Base-by-base conservation (phyloP, 2,113 vertebrate species). In the Eurypyga helias region DNA sequence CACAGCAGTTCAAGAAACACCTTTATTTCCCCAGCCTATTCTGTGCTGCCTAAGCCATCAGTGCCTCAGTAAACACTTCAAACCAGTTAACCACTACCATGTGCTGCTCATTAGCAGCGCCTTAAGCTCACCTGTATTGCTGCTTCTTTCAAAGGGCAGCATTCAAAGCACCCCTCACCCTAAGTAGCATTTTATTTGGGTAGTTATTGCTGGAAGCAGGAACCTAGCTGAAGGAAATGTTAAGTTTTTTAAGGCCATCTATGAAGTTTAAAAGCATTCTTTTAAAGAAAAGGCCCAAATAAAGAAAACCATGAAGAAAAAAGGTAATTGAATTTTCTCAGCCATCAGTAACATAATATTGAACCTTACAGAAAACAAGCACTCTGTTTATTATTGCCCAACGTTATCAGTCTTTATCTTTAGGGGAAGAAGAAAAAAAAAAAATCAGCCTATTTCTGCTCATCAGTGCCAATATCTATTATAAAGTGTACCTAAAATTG, bases 51-150 rank as follows among this genome's bases (percentile, higher is more conserved):
- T 85, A 36, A 94, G 76, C 31, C 55, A 87, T 24, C 45, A 13
- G 21, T 91, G 57, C 36, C 49, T 61, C 62, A 78, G 82, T 55
- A 88, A 91, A 75, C 45, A 67, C 54, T 90, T 85, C 26, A 76
- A 90, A 88, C n/a, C 62, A 79, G 62, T 87, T 91, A 94, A 93
- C 48, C 77, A 79, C 3, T 41, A 95, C 71, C 96, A 97, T 91
- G 52, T 96, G 94, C 89, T 92, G 83, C 93, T 97, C 94, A 96
- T 97, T 97, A 97, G 94, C 58, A 57, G 49, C 33, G 69, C 77
- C 72, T 85, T 71, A 54, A 96, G 70, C 83, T 94, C 78, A 96
- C 92, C 77, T 96, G 90, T 55, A 89, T n/a, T 91, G 78, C 62
- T 41, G 52, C 34, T 87, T 33, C 91, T 87, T 91, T 80, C 90